Conservation (phyloP, 1,140 invertebrate species). For the Trichogramma pretiosum region DNA sequence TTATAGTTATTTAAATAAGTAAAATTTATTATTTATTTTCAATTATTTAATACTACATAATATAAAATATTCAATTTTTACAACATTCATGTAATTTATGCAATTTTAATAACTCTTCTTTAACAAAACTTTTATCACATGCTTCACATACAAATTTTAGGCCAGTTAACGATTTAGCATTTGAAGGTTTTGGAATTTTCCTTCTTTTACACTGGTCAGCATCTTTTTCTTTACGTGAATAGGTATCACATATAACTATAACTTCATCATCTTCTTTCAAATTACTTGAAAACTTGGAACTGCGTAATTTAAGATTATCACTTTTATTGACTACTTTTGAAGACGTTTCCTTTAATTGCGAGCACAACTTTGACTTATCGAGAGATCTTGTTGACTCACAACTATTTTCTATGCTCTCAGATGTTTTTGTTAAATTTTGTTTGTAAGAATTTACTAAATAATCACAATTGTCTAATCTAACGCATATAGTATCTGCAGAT, state of each 20-base stretch:
- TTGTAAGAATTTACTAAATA: slow-evolving; percentile 2
- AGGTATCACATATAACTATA: neutral
- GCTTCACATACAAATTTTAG: slow-evolving; percentile 32
- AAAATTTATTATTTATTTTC: neutral
- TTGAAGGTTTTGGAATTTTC: neutral
- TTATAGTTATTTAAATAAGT: neutral
- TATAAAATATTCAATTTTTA: slow-evolving; percentile 2
- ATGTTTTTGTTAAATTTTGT: slow-evolving; percentile 4
- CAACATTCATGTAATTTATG: slow-evolving; percentile 27
- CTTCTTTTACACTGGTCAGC: neutral
- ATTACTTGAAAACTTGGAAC: slow-evolving; percentile 27
- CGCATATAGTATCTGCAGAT: neutral
- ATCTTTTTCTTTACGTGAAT: slow-evolving; percentile 5
- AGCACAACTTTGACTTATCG: neutral
- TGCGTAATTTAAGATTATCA: neutral
- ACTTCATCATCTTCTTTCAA: slow-evolving; percentile 14
- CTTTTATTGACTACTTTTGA: neutral
- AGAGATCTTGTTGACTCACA: neutral
- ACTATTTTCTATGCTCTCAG: slow-evolving; percentile 8
- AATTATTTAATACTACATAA: neutral
- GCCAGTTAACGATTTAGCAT: slow-evolving; percentile 7
- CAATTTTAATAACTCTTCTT: slow-evolving; percentile 27
- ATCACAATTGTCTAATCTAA: slow-evolving; percentile 15
- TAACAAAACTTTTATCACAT: slow-evolving; percentile 28
- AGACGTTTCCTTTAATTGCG: neutral